A percentile compares a stretch with the other conserved stretches of the same genome.
Conservation (phyloP, 2,113 vertebrate species). For the Saguinus midas region DNA sequence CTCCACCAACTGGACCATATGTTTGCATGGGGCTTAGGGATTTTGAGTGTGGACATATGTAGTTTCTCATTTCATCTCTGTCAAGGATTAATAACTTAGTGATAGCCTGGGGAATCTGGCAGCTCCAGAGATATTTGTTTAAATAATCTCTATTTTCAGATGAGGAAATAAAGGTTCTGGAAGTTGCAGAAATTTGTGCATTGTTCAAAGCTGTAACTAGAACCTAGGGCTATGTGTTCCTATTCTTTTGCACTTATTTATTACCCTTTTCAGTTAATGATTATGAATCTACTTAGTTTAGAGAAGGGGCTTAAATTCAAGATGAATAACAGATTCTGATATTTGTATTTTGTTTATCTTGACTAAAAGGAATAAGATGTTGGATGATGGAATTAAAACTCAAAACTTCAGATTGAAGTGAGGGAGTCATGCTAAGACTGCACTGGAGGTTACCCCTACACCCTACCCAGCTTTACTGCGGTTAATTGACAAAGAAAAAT, state of each 20-base stretch:
- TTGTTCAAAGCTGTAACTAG: not conserved
- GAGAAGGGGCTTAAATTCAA: not conserved
- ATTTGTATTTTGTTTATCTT: not conserved
- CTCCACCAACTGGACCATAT: not conserved
- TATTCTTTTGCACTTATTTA: not conserved
- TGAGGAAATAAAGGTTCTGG: not conserved
- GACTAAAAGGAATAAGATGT: not conserved
- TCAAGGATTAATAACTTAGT: slow-evolving; percentile 1
- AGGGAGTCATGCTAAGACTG: not conserved
- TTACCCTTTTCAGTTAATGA: not conserved
- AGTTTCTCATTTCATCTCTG: slow-evolving; percentile 44
- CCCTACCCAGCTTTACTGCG: not conserved
- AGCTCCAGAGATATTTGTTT: not conserved
- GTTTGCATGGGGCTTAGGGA: not conserved
- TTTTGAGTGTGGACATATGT: not conserved
- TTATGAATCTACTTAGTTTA: not conserved
- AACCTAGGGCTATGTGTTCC: not conserved
- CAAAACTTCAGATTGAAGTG: not conserved
- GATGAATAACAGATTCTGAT: not conserved
- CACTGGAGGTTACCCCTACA: too few relatives aligned
- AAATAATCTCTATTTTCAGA: not conserved
- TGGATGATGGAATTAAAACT: slow-evolving; percentile 24
- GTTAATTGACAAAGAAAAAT: not conserved
- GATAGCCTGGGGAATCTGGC: not conserved
- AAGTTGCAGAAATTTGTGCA: not conserved